Evolutionary conservation across 2,113 vertebrate genomes (phyloP).

Genomic region (Sula dactylatra): DNA sequence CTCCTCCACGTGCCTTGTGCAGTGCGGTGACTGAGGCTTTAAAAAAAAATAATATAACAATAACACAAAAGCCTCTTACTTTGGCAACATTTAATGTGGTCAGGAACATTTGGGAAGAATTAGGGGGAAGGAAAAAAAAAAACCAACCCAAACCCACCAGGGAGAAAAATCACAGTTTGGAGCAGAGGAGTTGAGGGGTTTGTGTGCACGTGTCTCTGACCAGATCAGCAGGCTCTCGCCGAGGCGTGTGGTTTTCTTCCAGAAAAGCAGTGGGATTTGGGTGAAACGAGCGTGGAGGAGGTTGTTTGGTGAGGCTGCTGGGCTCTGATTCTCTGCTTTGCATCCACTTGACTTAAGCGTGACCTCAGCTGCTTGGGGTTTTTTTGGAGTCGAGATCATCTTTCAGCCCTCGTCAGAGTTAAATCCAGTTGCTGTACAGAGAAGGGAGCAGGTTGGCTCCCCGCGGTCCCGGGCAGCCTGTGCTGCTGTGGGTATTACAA

Average conservation of each 20-base stretch:
- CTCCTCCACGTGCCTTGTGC: accelerated
- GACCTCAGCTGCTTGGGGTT: not conserved
- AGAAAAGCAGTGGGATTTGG: not conserved
- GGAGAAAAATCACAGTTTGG: not conserved
- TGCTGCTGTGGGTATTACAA: not conserved
- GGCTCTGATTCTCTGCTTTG: not conserved
- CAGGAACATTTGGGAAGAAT: not conserved
- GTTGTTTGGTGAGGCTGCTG: not conserved
- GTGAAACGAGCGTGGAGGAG: not conserved
- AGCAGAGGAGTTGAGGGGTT: not conserved
- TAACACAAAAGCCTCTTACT: not conserved
- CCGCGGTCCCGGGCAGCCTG: not conserved
- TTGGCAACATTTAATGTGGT: not conserved
- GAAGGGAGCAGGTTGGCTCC: not conserved
- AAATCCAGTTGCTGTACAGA: not conserved
- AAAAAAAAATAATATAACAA: not conserved
- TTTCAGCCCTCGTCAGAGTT: not conserved
- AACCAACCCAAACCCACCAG: not conserved
- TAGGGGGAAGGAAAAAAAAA: not conserved
- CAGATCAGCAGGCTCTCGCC: not conserved
- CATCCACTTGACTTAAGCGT: not conserved
- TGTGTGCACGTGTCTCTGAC: accelerated
- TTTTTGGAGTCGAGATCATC: not conserved
- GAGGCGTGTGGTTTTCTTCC: not conserved
- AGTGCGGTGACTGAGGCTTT: not conserved